A percentile compares a stretch with the other conserved stretches of the same genome.
Conservation (phyloP, 2,797 vertebrate genomes). For the Apodemus agrarius region DNA sequence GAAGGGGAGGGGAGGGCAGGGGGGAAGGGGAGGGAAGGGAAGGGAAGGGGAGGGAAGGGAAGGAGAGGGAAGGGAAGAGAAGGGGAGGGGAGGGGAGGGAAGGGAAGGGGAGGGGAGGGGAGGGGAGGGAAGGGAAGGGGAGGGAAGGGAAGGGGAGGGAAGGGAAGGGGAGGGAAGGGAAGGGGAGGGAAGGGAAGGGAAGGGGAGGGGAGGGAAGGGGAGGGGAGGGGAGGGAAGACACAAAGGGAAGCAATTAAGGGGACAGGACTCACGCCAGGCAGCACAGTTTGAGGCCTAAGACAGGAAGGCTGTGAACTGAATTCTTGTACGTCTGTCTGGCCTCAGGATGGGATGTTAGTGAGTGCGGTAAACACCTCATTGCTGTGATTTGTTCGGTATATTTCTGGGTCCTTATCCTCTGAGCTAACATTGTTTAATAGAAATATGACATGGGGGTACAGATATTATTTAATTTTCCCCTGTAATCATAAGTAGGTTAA, state of each 20-base stretch:
- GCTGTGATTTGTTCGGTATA: background rate
- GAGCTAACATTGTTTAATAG: background rate
- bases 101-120: accelerated
- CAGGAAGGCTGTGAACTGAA: background rate
- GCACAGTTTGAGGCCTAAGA: background rate
- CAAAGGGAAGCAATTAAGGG: background rate
- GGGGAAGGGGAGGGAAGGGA: no score
- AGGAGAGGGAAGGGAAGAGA: no score
- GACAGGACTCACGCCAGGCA: background rate
- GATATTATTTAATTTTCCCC: background rate
- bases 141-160: no score
- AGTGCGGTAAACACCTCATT: background rate
- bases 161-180: no score
- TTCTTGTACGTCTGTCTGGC: background rate
- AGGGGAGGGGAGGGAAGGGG: no score
- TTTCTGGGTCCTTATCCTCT: constrained; percentile 12
- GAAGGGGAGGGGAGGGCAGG: no score
- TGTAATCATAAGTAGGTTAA: background rate
- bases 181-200: no score
- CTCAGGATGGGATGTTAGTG: background rate
- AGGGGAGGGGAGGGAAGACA: no score
- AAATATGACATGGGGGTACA: constrained; percentile 4
- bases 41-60: no score
- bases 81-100: no score
- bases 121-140: background rate